Percentiles rank a stretch among this genome's conserved stretches.
Evolutionary conservation across 1,140 invertebrate species (phyloP).

Genomic region (Babylonia areolata): DNA sequence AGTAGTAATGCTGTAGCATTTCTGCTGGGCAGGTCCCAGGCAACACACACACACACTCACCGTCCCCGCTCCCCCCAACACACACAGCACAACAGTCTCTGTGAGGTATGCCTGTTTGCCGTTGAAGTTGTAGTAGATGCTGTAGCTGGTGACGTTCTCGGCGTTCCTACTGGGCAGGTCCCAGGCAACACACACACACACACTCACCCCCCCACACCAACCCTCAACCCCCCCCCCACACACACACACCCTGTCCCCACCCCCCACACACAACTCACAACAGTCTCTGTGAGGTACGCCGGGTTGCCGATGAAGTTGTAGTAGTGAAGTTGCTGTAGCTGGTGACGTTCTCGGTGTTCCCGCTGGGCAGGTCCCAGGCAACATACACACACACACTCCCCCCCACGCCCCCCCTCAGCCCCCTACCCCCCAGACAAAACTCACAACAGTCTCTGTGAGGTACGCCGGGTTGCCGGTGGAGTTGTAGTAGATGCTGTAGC

Average conservation of each 20-base stretch:
- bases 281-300: background rate
- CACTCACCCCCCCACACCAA: too few species aligned
- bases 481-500: slow-evolving; percentile 20
- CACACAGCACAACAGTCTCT: background rate
- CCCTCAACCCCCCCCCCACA: too few species aligned
- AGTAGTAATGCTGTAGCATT: too few species aligned
- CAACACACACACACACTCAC: too few species aligned
- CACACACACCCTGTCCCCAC: too few species aligned
- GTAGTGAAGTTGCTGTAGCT: slow-evolving; percentile 9
- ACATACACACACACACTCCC: too few species aligned
- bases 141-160: background rate
- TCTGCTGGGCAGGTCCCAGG: too few species aligned
- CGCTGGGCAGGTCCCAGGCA: background rate
- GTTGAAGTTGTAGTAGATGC: slow-evolving; percentile 10
- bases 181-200: too few species aligned
- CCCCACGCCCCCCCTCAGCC: too few species aligned
- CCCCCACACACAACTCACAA: too few species aligned
- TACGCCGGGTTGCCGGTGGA: background rate
- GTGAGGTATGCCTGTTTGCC: background rate
- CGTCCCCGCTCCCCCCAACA: too few species aligned
- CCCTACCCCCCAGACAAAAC: background rate
- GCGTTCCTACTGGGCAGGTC: background rate
- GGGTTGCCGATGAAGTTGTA: slow-evolving; percentile 10
- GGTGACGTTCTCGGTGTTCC: background rate
- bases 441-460: background rate